Conservation (phyloP, 2,888 invertebrate species). For the Apomyelois bistriatella region DNA sequence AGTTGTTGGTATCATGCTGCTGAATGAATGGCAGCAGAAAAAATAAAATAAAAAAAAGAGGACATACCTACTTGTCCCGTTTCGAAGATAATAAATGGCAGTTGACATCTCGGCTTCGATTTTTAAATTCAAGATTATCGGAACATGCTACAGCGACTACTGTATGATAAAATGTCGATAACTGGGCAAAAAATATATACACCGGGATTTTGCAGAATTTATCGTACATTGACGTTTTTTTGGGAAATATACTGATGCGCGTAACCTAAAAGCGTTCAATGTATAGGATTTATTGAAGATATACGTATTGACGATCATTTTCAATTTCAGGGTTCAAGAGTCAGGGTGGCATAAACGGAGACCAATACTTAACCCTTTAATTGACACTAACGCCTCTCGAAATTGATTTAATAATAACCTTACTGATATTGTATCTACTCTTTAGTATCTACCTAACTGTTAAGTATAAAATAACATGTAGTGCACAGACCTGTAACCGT, state of each 20-base stretch:
- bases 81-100: conserved; percentile 4
- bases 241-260: background rate
- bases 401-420: no score
- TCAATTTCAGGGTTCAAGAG: no score
- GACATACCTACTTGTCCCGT: background rate
- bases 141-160: background rate
- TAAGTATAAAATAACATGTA: no score
- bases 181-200: background rate
- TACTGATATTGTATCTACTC: no score
- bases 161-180: conserved; percentile 3
- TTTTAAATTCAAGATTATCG: background rate
- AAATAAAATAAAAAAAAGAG: background rate
- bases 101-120: conserved; percentile 1
- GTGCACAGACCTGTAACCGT: no score
- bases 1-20: no score
- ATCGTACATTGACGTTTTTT: background rate
- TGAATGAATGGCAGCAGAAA: background rate
- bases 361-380: no score
- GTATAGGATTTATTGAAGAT: background rate
- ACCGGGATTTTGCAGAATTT: background rate
- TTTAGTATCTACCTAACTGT: no score
- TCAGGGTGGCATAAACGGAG: no score
- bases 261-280: background rate
- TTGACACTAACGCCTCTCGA: no score
- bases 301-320: no score